Conservation (phyloP, 2,113 vertebrate genomes). For the Procapra przewalskii region DNA sequence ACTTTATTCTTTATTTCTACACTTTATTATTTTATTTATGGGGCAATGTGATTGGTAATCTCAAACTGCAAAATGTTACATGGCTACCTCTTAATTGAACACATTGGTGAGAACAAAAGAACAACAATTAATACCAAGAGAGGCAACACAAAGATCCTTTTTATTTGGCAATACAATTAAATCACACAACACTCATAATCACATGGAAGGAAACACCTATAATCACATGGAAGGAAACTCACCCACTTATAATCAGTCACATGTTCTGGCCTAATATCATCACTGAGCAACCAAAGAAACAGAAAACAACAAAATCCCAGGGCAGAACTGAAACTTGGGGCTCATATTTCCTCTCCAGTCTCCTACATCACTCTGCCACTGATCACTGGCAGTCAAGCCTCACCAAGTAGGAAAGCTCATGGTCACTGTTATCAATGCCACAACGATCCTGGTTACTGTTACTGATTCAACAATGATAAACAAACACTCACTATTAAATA, state of each 20-base stretch:
- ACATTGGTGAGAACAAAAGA: not conserved
- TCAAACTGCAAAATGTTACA: slow-evolving; percentile 1
- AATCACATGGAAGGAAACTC: not conserved
- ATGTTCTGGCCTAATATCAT: not conserved
- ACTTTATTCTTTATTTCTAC: slow-evolving; percentile 18
- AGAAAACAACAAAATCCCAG: not conserved
- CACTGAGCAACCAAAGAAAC: not conserved
- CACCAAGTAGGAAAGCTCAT: not conserved
- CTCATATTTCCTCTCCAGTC: not conserved
- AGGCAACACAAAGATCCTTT: not conserved
- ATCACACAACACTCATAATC: not conserved
- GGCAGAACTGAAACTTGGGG: not conserved
- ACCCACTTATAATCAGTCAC: not conserved
- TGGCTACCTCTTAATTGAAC: not conserved
- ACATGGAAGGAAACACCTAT: not conserved
- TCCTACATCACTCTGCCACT: not conserved
- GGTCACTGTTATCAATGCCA: not conserved
- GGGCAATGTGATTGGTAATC: not conserved
- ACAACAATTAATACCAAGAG: not conserved
- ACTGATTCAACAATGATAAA: not conserved
- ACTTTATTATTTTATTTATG: slow-evolving; percentile 34
- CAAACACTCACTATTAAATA: not conserved
- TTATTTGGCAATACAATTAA: slow-evolving; percentile 10
- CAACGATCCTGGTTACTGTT: not conserved
- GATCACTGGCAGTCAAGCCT: not conserved